phyloP scores from a whole-genome alignment of 2,113 vertebrate genomes.

The Leptobrachium leishanense region DNA sequence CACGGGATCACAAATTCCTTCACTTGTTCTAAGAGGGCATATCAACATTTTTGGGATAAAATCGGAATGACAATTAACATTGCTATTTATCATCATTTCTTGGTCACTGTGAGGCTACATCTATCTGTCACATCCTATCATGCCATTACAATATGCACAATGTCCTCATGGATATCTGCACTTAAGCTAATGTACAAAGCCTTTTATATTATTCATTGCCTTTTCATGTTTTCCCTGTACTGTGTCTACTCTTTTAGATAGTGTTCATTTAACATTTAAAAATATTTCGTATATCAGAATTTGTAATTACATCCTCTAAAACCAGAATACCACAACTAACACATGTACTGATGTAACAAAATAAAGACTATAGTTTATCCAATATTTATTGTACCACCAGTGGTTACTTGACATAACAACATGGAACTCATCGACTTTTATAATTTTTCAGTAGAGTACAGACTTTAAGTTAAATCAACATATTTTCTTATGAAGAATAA shows the following conservation, averaged over 20 bases:
- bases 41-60: slow-evolving; percentile 1
- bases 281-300: background rate
- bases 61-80: slow-evolving; percentile 17
- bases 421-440: too few relatives aligned
- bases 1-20: background rate
- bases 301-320: too few relatives aligned
- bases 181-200: background rate
- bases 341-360: too few relatives aligned
- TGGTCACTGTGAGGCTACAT: background rate
- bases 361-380: too few relatives aligned
- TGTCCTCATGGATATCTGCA: slow-evolving; percentile 1
- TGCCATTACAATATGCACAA: slow-evolving; percentile 2
- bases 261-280: background rate
- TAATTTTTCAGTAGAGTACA: too few relatives aligned
- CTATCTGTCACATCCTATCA: slow-evolving; percentile 9
- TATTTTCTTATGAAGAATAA: too few relatives aligned
- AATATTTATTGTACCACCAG: too few relatives aligned
- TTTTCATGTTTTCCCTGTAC: too few relatives aligned
- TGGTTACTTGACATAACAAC: too few relatives aligned
- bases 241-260: background rate
- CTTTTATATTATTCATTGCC: too few relatives aligned
- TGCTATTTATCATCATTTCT: slow-evolving; percentile 1
- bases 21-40: slow-evolving; percentile 6
- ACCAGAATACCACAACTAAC: too few relatives aligned
- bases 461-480: too few relatives aligned